Evolutionary conservation across 1,140 invertebrate genomes (phyloP).

Genomic region (Euura saliciscinereae): DNA sequence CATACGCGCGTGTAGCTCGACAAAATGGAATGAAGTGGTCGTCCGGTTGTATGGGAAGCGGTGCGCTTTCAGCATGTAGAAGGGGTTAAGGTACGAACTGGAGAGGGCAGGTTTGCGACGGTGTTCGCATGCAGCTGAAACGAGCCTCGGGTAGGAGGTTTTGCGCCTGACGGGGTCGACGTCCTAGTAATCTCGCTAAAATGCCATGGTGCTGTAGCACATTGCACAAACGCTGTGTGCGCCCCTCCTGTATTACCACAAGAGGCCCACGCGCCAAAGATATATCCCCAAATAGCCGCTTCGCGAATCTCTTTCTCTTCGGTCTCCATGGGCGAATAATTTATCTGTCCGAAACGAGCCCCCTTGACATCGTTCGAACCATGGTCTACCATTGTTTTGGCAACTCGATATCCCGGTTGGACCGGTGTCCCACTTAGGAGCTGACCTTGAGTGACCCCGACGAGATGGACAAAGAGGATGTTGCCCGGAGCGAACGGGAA

Average conservation of each 20-base stretch:
- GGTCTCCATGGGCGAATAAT: not conserved
- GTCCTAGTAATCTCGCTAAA: conserved; percentile 5
- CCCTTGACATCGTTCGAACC: too few species aligned
- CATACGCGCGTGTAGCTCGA: not conserved
- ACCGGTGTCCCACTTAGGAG: not conserved
- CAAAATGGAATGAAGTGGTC: not conserved
- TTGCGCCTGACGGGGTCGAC: not conserved
- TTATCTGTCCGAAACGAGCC: not conserved
- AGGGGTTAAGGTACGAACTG: conserved; percentile 11
- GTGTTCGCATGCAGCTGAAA: not conserved
- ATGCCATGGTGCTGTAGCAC: not conserved
- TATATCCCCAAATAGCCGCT: not conserved
- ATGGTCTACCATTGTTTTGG: not conserved
- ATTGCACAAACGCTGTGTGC: too few species aligned
- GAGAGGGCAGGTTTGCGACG: conserved; percentile 11
- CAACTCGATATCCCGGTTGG: not conserved
- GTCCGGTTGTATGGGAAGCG: conserved; percentile 1
- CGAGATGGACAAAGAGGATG: not conserved
- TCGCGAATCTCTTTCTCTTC: not conserved
- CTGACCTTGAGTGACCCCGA: conserved; percentile 2
- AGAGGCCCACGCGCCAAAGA: conserved; percentile 4
- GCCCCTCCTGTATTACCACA: not conserved
- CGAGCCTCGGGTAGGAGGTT: not conserved
- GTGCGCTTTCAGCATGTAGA: not conserved
- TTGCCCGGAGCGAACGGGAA: not conserved